Evolutionary conservation across 1,140 invertebrate genomes (phyloP), one percentile per base, ranked within the genome.

Genomic region (Bombus affinis): DNA sequence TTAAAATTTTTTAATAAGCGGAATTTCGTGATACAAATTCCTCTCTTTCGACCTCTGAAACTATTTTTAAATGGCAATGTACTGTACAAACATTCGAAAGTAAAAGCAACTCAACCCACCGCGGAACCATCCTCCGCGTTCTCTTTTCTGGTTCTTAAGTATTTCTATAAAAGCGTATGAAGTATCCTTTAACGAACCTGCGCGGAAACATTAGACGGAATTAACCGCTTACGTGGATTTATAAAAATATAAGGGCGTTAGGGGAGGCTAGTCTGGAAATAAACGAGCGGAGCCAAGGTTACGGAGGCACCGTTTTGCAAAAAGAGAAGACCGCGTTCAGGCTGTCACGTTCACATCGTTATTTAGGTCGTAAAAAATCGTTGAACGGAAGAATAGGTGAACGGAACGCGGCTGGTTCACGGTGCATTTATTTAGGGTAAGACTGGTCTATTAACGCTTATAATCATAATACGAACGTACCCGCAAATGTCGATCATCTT

Each of bases 311-410:
- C 15, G 62, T 75, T 75, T 76, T 53, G 22, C 81, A 15, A 42
- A 71, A 74, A 28, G 53, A 70, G 42, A 28, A 8, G 35, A 22
- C 3, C 35, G 42, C 5, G 28, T 44, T 59, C 53, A n/a, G 22
- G 15, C 1, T 22, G 39, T 25, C 62, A 53, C 70, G 65, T 59
- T 80, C 47, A 10, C 28, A 0, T 13, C 42, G 83, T 80, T 73
- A 85, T 85, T 85, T 80, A 65, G 66, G 68, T 79, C 76, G 68
- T 85, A 70, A 83, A 78, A 70, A 83, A 39, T 66, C 74, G 44
- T 13, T 70, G 44, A 47, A 76, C 35, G 59, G 75, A 68, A 76
- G 72, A 57, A 78, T 83, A 37, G 74, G 22, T 75, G 81, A 82
- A 74, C 22, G 81, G 25, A 25, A 73, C 44, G n/a, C 10, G 47